These are phyloP conservation scores for Dynastes grantii DNA, from an alignment of 2,888 invertebrate species.

Conservation along the genomic window DNA sequence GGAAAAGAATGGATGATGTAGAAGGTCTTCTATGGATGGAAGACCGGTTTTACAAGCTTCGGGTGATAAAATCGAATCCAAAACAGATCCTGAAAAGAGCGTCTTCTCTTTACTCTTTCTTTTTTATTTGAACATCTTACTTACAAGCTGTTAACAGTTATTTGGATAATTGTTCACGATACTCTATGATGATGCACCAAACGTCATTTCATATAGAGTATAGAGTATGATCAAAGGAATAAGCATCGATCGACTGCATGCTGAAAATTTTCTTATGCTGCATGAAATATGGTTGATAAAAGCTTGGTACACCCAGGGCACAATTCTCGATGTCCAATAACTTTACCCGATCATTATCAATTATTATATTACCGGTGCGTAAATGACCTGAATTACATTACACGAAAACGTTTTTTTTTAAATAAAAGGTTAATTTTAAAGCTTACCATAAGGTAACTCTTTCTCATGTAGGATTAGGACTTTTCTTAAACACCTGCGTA, in stretches of 20 bases:
- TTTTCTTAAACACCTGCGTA: slow-evolving; percentile 76
- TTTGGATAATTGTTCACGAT: slow-evolving; percentile 79
- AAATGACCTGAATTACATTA: slow-evolving; percentile 78
- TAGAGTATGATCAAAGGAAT: slow-evolving; percentile 87
- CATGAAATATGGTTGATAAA: slow-evolving; percentile 82
- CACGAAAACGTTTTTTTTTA: neutral
- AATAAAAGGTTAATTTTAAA: neutral
- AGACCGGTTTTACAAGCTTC: slow-evolving; percentile 83
- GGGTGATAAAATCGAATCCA: slow-evolving; percentile 80
- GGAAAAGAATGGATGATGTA: slow-evolving; percentile 81
- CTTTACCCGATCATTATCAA: slow-evolving; percentile 77
- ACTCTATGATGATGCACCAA: slow-evolving; percentile 83
- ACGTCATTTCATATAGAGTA: slow-evolving; percentile 87
- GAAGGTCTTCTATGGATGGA: slow-evolving; percentile 78
- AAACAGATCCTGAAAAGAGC: slow-evolving; percentile 71
- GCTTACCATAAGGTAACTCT: slow-evolving; percentile 88
- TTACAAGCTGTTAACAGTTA: slow-evolving; percentile 74
- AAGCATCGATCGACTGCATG: slow-evolving; percentile 86
- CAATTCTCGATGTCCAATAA: slow-evolving; percentile 90
- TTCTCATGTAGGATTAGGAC: slow-evolving; percentile 85
- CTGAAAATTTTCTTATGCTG: slow-evolving; percentile 81
- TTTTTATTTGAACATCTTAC: slow-evolving; percentile 71
- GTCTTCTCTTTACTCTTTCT: too few relatives aligned
- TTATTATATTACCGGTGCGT: slow-evolving; percentile 89
- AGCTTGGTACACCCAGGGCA: slow-evolving; percentile 83